These are phyloP conservation scores for Drosophila kuntzei DNA, from an alignment of 2,888 invertebrate genomes.

Conservation along the genomic window DNA sequence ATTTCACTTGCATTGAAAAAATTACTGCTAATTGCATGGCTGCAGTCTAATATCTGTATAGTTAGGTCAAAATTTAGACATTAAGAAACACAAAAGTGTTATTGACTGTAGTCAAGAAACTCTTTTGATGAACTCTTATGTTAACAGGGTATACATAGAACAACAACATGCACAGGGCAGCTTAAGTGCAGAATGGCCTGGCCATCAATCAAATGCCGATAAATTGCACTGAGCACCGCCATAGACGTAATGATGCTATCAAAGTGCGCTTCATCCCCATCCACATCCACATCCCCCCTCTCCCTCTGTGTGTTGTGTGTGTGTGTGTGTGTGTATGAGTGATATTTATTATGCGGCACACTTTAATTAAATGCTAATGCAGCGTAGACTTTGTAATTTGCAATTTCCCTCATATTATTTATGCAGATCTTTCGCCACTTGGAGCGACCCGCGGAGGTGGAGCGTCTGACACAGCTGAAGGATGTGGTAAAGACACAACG, in stretches of 20 bases:
- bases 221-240: slow-evolving; percentile 24
- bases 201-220: slow-evolving; percentile 53
- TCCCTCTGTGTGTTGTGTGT: background rate
- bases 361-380: slow-evolving; percentile 58
- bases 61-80: no score
- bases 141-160: slow-evolving; percentile 24
- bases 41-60: no score
- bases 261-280: background rate
- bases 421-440: slow-evolving; percentile 91
- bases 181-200: slow-evolving; percentile 25
- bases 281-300: no score
- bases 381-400: slow-evolving; percentile 34
- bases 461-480: slow-evolving; percentile 88
- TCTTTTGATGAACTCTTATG: background rate
- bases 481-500: slow-evolving; percentile 88
- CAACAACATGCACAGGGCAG: background rate
- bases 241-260: slow-evolving; percentile 33
- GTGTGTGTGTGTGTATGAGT: background rate
- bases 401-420: slow-evolving; percentile 13
- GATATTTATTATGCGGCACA: slow-evolving; percentile 35
- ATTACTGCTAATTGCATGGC: no score
- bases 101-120: background rate
- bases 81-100: no score
- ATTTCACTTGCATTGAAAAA: no score
- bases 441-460: slow-evolving; percentile 91